Evolutionary conservation across 2,888 invertebrate species (phyloP), one percentile per base, ranked within the genome.

Genomic region (Psylliodes chrysocephalus): DNA sequence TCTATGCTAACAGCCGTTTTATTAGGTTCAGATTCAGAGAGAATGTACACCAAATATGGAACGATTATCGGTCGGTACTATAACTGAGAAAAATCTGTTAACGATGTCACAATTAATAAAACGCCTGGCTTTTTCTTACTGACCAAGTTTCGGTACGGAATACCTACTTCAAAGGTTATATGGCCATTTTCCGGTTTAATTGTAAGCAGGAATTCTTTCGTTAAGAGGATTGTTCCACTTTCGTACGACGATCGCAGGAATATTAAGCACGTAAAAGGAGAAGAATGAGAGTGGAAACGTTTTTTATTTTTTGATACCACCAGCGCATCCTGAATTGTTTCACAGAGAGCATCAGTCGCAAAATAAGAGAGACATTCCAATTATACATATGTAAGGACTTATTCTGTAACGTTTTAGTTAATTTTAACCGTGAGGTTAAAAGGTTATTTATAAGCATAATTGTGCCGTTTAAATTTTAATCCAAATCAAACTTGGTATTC

Each of bases 1-100:
- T 67, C 68, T 64, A 38, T 38, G 67, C 57, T 52, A 40, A 38
- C 40, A 35, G 49, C 30, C 18, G 28, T 49, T 55, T 61, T 49
- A 55, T 61, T 49, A 55, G 54, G 25, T 46, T 42, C 52, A 25
- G 17, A 52, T 60, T 51, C 40, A 40, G 49, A 44, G 14, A 53
- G 42, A 52, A 52, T 52, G 52, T 14, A 14, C 42, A 19, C 38
- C 51, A 51, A 51, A 60, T 49, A 49, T 40, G 40, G 25, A 22
- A 49, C 33, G 38, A 28, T 49, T 33, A 47, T 25, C 18, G 49
- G n/a, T 47, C 46, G 44, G 49, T 57, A 47, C 35, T 49, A 49
- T 57, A 38, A 38, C 35, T 30, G 14, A 49, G 49, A 42, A 42
- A 35, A 42, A 42, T 42, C 12, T 42, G 42, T 42, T 18, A 42